These are phyloP conservation scores for Phrynosoma blainvillii DNA, from an alignment of 2,113 vertebrate genomes.

Conservation along the genomic window DNA sequence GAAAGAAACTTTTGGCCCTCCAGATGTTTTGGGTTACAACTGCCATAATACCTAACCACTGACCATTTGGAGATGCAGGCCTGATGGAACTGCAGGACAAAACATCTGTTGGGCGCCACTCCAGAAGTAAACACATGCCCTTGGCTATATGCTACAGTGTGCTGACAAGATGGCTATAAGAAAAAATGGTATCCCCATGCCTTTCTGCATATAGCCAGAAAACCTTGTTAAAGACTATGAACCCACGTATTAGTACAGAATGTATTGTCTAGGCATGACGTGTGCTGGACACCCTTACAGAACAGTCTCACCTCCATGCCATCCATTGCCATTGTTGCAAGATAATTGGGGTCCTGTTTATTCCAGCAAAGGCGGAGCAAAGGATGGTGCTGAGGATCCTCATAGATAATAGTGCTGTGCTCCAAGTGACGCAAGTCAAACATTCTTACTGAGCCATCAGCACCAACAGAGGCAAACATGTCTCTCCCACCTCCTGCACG, in stretches of 20 bases:
- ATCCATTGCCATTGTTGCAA: constrained; percentile 99
- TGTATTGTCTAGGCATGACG: not conserved
- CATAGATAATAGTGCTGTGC: constrained; percentile 99
- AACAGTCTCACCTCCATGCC: constrained; percentile 92
- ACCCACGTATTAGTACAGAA: not conserved
- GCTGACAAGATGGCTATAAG: not conserved
- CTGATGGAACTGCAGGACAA: not conserved
- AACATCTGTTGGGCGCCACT: too few relatives aligned
- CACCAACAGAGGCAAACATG: constrained; percentile 98
- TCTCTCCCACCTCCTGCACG: constrained; percentile 95
- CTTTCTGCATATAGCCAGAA: not conserved
- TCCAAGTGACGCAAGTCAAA: constrained; percentile 97
- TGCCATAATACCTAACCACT: not conserved
- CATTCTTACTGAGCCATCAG: constrained; percentile 96
- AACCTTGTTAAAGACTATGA: not conserved
- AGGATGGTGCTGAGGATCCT: constrained; percentile 97
- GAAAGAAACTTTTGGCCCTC: not conserved
- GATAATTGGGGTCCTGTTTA: constrained; percentile 98
- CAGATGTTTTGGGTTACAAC: not conserved
- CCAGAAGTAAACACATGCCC: not conserved
- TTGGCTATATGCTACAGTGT: not conserved
- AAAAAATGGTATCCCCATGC: not conserved
- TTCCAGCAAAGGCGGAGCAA: constrained; percentile 99
- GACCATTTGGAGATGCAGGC: not conserved
- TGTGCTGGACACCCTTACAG: not conserved